Base-by-base conservation (phyloP, 2,888 invertebrate species). In the Liposcelis brunnea region DNA sequence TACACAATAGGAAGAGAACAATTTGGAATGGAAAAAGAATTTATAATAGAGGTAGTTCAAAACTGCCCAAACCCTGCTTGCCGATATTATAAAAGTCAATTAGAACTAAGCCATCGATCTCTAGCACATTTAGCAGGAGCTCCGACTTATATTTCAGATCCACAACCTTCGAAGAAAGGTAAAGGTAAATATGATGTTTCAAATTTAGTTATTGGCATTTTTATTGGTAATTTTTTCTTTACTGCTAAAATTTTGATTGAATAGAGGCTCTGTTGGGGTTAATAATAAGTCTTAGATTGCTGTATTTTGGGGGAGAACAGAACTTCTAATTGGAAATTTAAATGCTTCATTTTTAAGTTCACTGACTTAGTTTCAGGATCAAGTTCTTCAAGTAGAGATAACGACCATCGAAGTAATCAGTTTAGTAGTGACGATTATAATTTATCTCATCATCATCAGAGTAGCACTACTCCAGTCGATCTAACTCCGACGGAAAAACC, bases 21-120 rank as follows among this genome's bases (percentile, higher is more conserved):
- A 58, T 82, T 82, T 65, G 83, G 83, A 43, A 86, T 87, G 85
- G 86, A 87, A 59, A 85, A 86, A 56, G 86, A 86, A 57, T 86
- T 86, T 55, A 85, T 87, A 43, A 72, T 86, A 45, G 86, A 87
- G 63, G 85, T 87, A 19, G 84, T 86, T 12, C 85, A 86, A 59
- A 85, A 85, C 54, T 87, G 86, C 55, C 85, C 86, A 0, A 85
- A 85, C 62, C 84, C 84, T 8, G 83, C 84, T 11, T 87, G 86
- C 59, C 76, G 85, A 19, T 86, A 83, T 59, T 86, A 85, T 59
- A 87, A 87, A 60, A 84, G 78, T 58, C 85, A 85, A 59, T 66
- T 85, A 62, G 82, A 70, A 49, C 60, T 70, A 21, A 61, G 61
- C 55, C 61, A 61, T 55, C 61, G 61, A 36, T 61, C 61, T 34